Percentiles rank a stretch among this genome's conserved stretches.
These are phyloP conservation scores for Pogonomyrmex californicus DNA, from an alignment of 1,140 invertebrate genomes.

Conservation along the genomic window DNA sequence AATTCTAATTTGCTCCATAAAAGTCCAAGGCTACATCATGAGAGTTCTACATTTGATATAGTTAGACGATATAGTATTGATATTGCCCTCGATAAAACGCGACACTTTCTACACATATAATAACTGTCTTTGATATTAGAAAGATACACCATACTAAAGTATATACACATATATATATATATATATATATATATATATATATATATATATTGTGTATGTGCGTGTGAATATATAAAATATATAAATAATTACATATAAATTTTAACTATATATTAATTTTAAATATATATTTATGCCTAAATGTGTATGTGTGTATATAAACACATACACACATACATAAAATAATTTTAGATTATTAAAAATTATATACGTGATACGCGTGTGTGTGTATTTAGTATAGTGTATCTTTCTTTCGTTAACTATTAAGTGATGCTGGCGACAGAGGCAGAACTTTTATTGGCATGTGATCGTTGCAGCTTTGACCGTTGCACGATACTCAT, in stretches of 20 bases:
- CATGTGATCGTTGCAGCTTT: slow-evolving; percentile 43
- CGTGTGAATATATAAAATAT: no score
- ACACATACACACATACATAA: background rate
- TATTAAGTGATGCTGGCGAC: slow-evolving; percentile 10
- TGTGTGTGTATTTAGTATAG: background rate
- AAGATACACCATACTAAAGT: slow-evolving; percentile 6
- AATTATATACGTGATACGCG: background rate
- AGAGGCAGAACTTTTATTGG: slow-evolving; percentile 22
- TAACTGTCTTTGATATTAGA: slow-evolving; percentile 14
- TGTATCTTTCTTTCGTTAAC: slow-evolving; percentile 46
- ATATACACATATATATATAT: background rate
- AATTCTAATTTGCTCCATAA: slow-evolving; percentile 69
- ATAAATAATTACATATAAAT: background rate
- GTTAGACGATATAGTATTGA: slow-evolving; percentile 42
- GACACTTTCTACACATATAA: slow-evolving; percentile 35
- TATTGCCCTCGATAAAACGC: slow-evolving; percentile 55
- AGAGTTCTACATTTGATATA: slow-evolving; percentile 45
- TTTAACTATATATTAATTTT: background rate
- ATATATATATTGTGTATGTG: background rate
- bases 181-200: background rate
- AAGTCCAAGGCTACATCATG: slow-evolving; percentile 58
- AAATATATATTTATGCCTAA: background rate
- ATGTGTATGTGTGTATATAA: background rate
- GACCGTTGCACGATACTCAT: slow-evolving; percentile 40
- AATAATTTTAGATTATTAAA: background rate